phyloP scores from a whole-genome alignment of 1,140 invertebrate genomes.

The Aculops lycopersici region DNA sequence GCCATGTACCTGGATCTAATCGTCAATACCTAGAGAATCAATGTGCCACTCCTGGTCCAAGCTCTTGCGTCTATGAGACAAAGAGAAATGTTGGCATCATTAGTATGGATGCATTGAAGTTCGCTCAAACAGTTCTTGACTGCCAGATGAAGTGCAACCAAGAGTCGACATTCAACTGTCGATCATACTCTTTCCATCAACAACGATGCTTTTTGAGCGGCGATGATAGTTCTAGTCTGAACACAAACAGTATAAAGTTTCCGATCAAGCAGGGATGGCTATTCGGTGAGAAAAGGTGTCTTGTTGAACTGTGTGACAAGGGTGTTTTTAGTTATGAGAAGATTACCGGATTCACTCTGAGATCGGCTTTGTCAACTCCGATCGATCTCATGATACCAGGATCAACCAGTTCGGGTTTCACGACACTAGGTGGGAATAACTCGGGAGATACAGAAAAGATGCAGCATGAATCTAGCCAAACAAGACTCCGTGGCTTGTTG shows the following conservation, averaged over 20 bases:
- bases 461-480: too few species aligned
- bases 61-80: conserved; percentile 18
- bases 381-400: conserved; percentile 12
- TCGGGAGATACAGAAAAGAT: too few species aligned
- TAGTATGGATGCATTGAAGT: conserved; percentile 20
- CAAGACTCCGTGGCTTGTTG: too few species aligned
- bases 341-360: conserved; percentile 18
- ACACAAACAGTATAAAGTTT: conserved; percentile 8
- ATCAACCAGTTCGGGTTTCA: conserved; percentile 10
- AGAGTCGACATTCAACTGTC: conserved; percentile 15
- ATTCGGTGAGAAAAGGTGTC: conserved; percentile 19
- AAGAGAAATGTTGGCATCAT: conserved; percentile 16
- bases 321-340: conserved; percentile 21
- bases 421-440: neutral
- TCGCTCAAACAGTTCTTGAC: conserved; percentile 17
- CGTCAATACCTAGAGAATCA: conserved; percentile 23
- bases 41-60: conserved; percentile 17
- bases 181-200: conserved; percentile 15
- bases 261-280: conserved; percentile 10
- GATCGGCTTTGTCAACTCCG: conserved; percentile 17
- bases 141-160: conserved; percentile 19
- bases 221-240: conserved; percentile 18
- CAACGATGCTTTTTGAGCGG: conserved; percentile 19
- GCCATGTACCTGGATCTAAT: conserved; percentile 14
- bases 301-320: conserved; percentile 15